Evolutionary conservation across 2,888 invertebrate genomes (phyloP).

Genomic region (Aproaerema taeniolella): DNA sequence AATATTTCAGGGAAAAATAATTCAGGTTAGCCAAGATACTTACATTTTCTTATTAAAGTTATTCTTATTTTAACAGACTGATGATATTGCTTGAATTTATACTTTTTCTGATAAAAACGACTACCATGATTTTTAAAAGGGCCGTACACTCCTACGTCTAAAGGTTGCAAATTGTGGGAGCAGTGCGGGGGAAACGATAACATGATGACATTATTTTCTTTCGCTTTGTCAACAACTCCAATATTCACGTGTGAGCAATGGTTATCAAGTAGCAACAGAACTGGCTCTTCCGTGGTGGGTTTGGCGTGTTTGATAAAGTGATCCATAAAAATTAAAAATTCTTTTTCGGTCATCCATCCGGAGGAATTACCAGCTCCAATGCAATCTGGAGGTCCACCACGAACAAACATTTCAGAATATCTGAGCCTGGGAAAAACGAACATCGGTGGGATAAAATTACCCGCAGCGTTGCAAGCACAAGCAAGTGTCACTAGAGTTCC

Average conservation of each 20-base stretch:
- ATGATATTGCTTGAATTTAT: too few species aligned
- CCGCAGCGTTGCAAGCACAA: conserved; percentile 17
- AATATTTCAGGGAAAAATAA: too few species aligned
- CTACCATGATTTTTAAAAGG: conserved; percentile 10
- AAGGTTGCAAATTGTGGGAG: conserved; percentile 10
- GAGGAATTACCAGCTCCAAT: conserved; percentile 18
- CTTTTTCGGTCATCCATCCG: conserved; percentile 21
- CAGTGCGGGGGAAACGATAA: conserved; percentile 17
- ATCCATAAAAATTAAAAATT: conserved; percentile 22
- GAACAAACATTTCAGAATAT: too few species aligned
- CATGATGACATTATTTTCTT: conserved; percentile 17
- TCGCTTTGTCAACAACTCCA: conserved; percentile 16
- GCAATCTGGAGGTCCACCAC: conserved; percentile 23
- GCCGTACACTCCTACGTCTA: conserved; percentile 4
- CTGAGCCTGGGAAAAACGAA: conserved; percentile 1
- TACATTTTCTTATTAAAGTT: too few species aligned
- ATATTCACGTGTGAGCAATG: conserved; percentile 15
- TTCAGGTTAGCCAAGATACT: too few species aligned
- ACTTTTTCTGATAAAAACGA: too few species aligned
- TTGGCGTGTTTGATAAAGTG: conserved; percentile 14
- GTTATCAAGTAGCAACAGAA: conserved; percentile 11
- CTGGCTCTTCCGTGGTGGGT: conserved; percentile 9
- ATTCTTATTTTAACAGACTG: too few species aligned
- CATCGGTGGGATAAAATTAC: conserved; percentile 24
- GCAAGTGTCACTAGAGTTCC: conserved; percentile 5